A percentile compares a stretch with the other conserved stretches of the same genome.
Evolutionary conservation across 2,113 vertebrate species (phyloP).

Genomic region (Mirza zaza): DNA sequence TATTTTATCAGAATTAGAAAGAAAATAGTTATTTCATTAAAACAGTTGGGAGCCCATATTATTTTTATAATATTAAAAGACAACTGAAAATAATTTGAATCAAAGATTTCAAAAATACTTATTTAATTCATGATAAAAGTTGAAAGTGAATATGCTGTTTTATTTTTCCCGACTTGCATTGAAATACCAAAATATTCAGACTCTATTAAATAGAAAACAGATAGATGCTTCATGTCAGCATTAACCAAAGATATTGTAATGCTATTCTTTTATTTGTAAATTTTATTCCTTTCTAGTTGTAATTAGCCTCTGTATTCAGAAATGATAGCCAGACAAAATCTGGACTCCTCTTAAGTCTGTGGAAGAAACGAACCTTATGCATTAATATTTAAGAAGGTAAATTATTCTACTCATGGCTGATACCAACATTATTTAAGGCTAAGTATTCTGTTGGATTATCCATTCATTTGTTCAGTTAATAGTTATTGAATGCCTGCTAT

Average conservation of each 20-base stretch:
- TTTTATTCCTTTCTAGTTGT: background rate
- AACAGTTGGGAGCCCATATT: background rate
- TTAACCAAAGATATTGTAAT: background rate
- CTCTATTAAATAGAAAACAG: background rate
- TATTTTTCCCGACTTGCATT: background rate
- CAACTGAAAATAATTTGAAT: background rate
- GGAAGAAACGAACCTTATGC: background rate
- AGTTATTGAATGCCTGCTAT: background rate
- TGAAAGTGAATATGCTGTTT: background rate
- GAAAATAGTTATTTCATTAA: background rate
- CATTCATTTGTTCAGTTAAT: background rate
- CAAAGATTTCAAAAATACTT: background rate
- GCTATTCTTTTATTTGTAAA: background rate
- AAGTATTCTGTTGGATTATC: background rate
- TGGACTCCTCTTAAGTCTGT: background rate
- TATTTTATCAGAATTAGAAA: background rate
- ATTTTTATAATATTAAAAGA: background rate
- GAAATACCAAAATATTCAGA: background rate
- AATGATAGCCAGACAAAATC: background rate
- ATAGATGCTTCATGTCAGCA: background rate
- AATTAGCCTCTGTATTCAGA: background rate
- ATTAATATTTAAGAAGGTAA: slow-evolving; percentile 15
- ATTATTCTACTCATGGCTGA: background rate
- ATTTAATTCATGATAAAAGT: background rate
- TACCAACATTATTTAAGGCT: background rate